phyloP scores from a whole-genome alignment of 2,888 invertebrate genomes.

The Bellardia pandia region DNA sequence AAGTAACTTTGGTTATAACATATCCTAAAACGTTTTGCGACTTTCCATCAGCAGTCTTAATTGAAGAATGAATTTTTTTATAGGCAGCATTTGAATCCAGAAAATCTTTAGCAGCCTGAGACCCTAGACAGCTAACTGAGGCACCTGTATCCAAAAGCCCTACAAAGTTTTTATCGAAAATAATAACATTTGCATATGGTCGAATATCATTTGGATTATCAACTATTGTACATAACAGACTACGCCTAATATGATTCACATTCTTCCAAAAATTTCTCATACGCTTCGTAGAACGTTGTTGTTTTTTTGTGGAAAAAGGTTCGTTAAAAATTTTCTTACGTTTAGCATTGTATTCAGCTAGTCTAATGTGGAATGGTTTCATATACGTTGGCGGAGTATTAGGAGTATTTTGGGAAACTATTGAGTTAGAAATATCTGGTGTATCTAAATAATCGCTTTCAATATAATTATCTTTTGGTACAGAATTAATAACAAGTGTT shows the following conservation, averaged over 20 bases:
- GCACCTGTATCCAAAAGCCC: slow-evolving; percentile 25
- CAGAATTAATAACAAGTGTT: background rate
- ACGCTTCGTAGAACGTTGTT: background rate
- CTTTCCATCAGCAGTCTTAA: slow-evolving; percentile 32
- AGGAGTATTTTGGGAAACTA: background rate
- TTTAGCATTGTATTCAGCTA: slow-evolving; percentile 24
- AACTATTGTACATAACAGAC: slow-evolving; percentile 8
- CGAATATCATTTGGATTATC: slow-evolving; percentile 10
- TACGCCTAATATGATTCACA: background rate
- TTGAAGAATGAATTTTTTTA: slow-evolving; percentile 16
- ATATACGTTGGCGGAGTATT: background rate
- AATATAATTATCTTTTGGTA: background rate
- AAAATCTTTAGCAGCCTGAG: background rate
- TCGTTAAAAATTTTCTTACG: slow-evolving; percentile 5
- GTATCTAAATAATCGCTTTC: background rate
- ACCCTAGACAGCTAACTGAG: slow-evolving; percentile 16
- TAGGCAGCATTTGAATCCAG: background rate
- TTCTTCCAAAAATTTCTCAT: slow-evolving; percentile 14
- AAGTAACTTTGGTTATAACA: background rate
- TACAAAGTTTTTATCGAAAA: background rate
- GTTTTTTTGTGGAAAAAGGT: background rate
- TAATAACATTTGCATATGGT: background rate
- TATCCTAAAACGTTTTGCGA: background rate
- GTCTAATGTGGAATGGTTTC: slow-evolving; percentile 7
- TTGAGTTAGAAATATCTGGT: background rate